Evolutionary conservation across 2,888 invertebrate species (phyloP), one percentile per base, ranked within the genome.

Genomic region (Reticulitermes lucifugus): DNA sequence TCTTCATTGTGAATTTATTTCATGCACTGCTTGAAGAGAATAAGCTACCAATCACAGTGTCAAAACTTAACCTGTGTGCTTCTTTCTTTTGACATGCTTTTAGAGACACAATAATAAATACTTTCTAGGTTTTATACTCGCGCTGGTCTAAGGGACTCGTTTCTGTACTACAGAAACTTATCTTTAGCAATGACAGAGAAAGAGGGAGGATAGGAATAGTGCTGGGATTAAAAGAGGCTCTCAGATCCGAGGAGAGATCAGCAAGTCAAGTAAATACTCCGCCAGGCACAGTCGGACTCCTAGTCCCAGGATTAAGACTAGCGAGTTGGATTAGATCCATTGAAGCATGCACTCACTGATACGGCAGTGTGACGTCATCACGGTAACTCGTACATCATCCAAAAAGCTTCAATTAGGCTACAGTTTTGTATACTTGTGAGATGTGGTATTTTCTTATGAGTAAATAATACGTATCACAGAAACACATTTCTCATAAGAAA

Each of bases 261-360:
- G 55, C 29, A 80, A 80, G 80, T 80, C 80, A 80, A 80, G 80
- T 59, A 60, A 80, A 80, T 60, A 60, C 80, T 80, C 60, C 60
- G 22, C 25, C 60, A 35, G 80, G 41, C 59, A 35, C 51, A 80
- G 60, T 55, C 80, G 41, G 55, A 18, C 35, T 60, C 41, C 60
- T 35, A 79, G 21, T 60, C 80, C 80, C 25, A 29, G 59, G 59
- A 80, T 80, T 80, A 80, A 60, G 59, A 59, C 59, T 35, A 80
- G 59, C 22, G 25, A 80, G 29, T 80, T 80, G 80, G 80, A 80
- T 80, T 80, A 80, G 25, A 55, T 60, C 60, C 60, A 29, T 35
- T 80, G 35, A 60, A 59, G 59, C 60, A 35, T n/a, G 22, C 79
- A 18, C 35, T 60, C 41, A 35, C 73, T 41, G 73, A 73, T 73